Percentiles rank a stretch among this genome's conserved stretches.
phyloP scores from a whole-genome alignment of 2,797 vertebrate species.

The Smutsia gigantea region DNA sequence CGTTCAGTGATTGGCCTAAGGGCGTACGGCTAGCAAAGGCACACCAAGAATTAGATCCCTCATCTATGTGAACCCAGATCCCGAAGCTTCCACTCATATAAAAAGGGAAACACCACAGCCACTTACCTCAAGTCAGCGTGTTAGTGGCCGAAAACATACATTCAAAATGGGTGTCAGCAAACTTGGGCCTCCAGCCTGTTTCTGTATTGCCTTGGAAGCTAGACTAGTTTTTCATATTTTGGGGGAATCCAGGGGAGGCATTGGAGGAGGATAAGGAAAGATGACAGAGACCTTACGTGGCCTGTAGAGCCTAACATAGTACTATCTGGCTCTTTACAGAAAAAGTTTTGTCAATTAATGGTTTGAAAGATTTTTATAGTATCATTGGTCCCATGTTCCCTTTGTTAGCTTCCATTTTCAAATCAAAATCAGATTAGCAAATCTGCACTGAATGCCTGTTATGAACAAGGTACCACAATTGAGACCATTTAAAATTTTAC shows the following conservation, averaged over 20 bases:
- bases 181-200: not conserved
- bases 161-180: not conserved
- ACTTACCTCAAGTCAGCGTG: not conserved
- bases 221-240: not conserved
- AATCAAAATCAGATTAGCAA: not conserved
- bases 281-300: not conserved
- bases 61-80: not conserved
- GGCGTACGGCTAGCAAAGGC: not conserved
- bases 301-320: not conserved
- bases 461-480: not conserved
- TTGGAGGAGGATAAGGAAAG: not conserved
- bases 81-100: not conserved
- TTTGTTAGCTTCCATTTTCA: not conserved
- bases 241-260: not conserved
- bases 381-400: not conserved
- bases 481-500: not conserved
- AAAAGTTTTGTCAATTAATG: not conserved
- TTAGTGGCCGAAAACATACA: not conserved
- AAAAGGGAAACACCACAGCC: not conserved
- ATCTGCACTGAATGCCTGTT: not conserved
- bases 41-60: not conserved
- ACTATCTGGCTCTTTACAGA: not conserved
- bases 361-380: constrained; percentile 2
- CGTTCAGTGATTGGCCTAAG: not conserved
- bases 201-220: not conserved